Conservation (phyloP, 2,113 vertebrate genomes). For the Nothoprocta perdicaria region DNA sequence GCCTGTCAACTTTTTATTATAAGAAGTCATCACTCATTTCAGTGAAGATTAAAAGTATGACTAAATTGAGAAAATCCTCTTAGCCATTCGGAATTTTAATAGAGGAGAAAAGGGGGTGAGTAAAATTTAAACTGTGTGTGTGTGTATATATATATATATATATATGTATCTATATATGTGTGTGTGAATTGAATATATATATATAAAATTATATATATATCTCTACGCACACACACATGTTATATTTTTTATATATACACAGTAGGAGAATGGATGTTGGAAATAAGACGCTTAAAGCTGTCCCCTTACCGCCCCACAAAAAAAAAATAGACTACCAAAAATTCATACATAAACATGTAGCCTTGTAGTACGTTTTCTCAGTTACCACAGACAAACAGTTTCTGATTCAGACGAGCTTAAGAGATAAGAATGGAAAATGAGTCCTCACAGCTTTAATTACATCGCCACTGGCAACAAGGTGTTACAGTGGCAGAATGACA, state of each 20-base stretch:
- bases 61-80: conserved; percentile 99
- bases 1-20: conserved; percentile 98
- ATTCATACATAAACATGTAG: conserved; percentile 89
- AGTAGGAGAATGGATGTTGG: conserved; percentile 37
- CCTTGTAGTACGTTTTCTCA: conserved; percentile 78
- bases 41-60: conserved; percentile 99
- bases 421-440: conserved; percentile 88
- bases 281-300: conserved; percentile 68
- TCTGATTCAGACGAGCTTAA: conserved; percentile 86
- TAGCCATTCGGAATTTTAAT: conserved; percentile 99
- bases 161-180: conserved; percentile 32
- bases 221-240: neutral
- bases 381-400: conserved; percentile 83
- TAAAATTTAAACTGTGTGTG: conserved; percentile 81
- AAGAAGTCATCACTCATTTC: conserved; percentile 99
- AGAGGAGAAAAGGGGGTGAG: conserved; percentile 87
- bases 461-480: conserved; percentile 88
- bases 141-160: conserved; percentile 34
- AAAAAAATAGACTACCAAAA: conserved; percentile 84
- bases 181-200: conserved; percentile 1
- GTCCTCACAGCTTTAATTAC: conserved; percentile 92
- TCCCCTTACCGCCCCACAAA: conserved; percentile 60
- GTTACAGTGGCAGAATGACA: conserved; percentile 83
- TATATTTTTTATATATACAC: neutral
- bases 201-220: conserved; percentile 42